A percentile compares a stretch with the other conserved stretches of the same genome.
Conservation (phyloP, 2,113 vertebrate species). For the Syngnathus floridae region DNA sequence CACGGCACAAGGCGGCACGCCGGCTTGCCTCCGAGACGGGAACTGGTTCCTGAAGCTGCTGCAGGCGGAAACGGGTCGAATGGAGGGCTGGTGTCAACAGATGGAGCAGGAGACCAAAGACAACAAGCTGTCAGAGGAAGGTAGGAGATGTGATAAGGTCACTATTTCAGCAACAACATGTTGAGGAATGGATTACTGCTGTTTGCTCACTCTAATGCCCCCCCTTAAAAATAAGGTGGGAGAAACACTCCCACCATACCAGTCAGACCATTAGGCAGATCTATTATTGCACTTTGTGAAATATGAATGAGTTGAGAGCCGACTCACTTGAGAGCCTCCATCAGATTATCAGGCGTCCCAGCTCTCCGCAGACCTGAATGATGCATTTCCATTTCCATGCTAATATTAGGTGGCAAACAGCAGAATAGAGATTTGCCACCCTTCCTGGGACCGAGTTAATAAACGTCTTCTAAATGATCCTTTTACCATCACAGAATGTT, state of each 20-base stretch:
- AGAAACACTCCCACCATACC: slow-evolving; percentile 24
- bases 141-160: slow-evolving; percentile 59
- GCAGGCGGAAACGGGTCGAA: slow-evolving; percentile 90
- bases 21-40: slow-evolving; percentile 86
- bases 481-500: slow-evolving; percentile 19
- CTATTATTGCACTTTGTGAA: slow-evolving; percentile 43
- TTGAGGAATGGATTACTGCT: not conserved
- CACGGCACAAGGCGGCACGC: slow-evolving; percentile 38
- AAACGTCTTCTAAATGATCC: slow-evolving; percentile 1
- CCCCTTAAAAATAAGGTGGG: slow-evolving; percentile 14
- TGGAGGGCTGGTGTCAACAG: slow-evolving; percentile 98
- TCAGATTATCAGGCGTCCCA: slow-evolving; percentile 25
- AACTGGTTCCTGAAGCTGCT: slow-evolving; percentile 98
- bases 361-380: slow-evolving; percentile 29
- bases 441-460: slow-evolving; percentile 12
- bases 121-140: slow-evolving; percentile 84
- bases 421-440: slow-evolving; percentile 23
- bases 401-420: slow-evolving; percentile 30
- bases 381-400: slow-evolving; percentile 43
- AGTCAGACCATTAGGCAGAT: slow-evolving; percentile 35
- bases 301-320: slow-evolving; percentile 50
- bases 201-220: slow-evolving; percentile 21
- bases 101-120: slow-evolving; percentile 99
- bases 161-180: not conserved
- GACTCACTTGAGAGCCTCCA: slow-evolving; percentile 18